Percentiles rank a stretch among this genome's conserved stretches.
Evolutionary conservation across 2,888 invertebrate genomes (phyloP).

Genomic region (Megastigmus dorsalis): DNA sequence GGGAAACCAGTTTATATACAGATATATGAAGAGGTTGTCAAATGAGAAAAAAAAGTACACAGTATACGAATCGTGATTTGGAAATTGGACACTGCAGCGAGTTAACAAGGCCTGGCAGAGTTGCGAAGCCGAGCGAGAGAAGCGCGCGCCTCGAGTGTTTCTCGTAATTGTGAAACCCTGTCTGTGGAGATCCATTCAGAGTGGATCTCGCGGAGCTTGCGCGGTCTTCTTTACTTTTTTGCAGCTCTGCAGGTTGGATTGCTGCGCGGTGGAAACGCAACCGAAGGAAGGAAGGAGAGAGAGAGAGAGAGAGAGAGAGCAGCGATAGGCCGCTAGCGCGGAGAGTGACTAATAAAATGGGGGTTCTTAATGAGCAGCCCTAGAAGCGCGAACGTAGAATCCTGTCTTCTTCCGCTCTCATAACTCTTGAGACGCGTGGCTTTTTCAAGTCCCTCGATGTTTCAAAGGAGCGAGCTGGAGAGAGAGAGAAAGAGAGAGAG

Average conservation of each 20-base stretch:
- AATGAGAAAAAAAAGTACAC: too few relatives aligned
- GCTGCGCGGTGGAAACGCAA: neutral
- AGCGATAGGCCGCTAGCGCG: conserved; percentile 23
- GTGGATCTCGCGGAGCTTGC: too few relatives aligned
- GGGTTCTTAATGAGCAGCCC: conserved; percentile 68
- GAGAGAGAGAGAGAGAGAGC: neutral
- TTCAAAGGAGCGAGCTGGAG: neutral
- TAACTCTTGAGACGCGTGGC: conserved; percentile 24
- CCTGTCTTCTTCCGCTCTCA: conserved; percentile 30
- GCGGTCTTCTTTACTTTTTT: too few relatives aligned
- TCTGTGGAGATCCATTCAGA: neutral
- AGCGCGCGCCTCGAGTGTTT: neutral
- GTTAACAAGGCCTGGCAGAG: too few relatives aligned
- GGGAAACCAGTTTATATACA: too few relatives aligned
- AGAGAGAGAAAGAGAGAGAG: neutral
- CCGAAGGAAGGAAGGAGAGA: neutral
- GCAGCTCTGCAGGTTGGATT: neutral
- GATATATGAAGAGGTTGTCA: too few relatives aligned
- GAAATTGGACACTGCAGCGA: too few relatives aligned
- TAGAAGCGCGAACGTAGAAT: neutral
- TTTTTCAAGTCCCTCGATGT: conserved; percentile 20
- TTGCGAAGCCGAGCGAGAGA: too few relatives aligned
- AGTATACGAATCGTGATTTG: too few relatives aligned
- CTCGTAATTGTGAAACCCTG: neutral
- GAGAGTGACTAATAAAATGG: conserved; percentile 66